Percentiles rank a stretch among this genome's conserved stretches.
Evolutionary conservation across 2,797 vertebrate genomes (phyloP).

Genomic region (Ceyx erithaca): DNA sequence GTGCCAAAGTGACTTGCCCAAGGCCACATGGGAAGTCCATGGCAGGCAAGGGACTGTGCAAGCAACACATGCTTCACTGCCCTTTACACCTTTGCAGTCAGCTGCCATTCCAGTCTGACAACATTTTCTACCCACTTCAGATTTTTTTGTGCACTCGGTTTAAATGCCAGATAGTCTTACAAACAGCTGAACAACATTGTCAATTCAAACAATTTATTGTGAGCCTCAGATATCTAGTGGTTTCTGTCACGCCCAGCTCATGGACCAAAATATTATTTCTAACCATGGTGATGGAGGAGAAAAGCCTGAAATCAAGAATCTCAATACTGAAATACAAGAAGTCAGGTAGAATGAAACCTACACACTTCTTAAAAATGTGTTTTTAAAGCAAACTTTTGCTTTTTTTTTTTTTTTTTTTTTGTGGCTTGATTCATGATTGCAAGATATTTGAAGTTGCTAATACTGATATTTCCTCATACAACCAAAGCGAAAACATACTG

Average conservation of each 20-base stretch:
- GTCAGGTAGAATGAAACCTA: background rate
- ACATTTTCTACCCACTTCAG: conserved; percentile 13
- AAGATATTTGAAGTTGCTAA: background rate
- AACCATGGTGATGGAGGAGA: background rate
- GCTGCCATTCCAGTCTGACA: background rate
- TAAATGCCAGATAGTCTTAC: conserved; percentile 10
- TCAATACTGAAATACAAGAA: background rate
- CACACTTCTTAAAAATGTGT: background rate
- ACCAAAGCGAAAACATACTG: background rate
- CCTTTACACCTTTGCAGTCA: background rate
- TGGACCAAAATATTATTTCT: conserved; percentile 5
- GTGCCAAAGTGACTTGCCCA: background rate
- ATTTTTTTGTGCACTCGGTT: background rate
- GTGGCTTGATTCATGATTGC: background rate
- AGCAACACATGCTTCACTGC: background rate
- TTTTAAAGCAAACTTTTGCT: background rate
- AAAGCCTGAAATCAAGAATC: background rate
- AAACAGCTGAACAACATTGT: conserved; percentile 11
- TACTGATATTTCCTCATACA: background rate
- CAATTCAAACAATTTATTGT: background rate
- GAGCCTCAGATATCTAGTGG: background rate
- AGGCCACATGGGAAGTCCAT: fast-evolving
- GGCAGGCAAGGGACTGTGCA: background rate
- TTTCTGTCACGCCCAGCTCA: background rate
- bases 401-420: background rate